phyloP scores from a whole-genome alignment of 1,140 invertebrate species.

The Drosophila persimilis region DNA sequence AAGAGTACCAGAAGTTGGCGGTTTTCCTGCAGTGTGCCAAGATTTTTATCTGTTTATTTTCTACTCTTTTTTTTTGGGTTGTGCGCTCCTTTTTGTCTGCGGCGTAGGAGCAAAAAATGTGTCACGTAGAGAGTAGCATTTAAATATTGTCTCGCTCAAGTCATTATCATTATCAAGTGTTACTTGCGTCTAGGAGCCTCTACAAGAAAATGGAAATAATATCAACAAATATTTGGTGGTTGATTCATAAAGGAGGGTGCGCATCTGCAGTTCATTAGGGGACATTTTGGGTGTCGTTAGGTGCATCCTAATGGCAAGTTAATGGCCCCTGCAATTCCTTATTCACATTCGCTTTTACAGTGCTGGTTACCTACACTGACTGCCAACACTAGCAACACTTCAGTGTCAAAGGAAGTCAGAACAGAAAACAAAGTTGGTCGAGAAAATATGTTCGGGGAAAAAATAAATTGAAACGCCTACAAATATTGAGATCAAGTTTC shows the following conservation, averaged over 20 bases:
- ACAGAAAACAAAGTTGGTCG: no score
- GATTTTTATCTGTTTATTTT: conserved; percentile 45
- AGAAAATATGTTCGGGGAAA: no score
- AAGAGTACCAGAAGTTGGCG: conserved; percentile 54
- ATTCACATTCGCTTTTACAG: conserved; percentile 11
- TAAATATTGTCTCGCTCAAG: conserved; percentile 48
- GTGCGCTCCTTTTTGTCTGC: background rate
- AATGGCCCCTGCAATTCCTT: conserved; percentile 40
- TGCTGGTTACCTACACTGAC: background rate
- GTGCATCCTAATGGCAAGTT: conserved; percentile 60
- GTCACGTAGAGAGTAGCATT: conserved; percentile 28
- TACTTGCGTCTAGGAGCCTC: background rate
- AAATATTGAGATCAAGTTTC: no score
- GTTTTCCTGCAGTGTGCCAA: conserved; percentile 39
- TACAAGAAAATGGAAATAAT: no score
- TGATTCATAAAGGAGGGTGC: conserved; percentile 24
- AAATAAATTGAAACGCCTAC: no score
- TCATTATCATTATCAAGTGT: conserved; percentile 65
- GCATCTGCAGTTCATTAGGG: conserved; percentile 58
- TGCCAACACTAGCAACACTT: no score
- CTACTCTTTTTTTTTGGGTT: background rate
- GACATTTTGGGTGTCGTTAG: conserved; percentile 51
- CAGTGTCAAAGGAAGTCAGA: no score
- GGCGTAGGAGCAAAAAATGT: conserved; percentile 33
- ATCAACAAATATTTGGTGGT: background rate